Evolutionary conservation across 2,113 vertebrate species (phyloP), one percentile per base, ranked within the genome.

Genomic region (Bufo bufo): DNA sequence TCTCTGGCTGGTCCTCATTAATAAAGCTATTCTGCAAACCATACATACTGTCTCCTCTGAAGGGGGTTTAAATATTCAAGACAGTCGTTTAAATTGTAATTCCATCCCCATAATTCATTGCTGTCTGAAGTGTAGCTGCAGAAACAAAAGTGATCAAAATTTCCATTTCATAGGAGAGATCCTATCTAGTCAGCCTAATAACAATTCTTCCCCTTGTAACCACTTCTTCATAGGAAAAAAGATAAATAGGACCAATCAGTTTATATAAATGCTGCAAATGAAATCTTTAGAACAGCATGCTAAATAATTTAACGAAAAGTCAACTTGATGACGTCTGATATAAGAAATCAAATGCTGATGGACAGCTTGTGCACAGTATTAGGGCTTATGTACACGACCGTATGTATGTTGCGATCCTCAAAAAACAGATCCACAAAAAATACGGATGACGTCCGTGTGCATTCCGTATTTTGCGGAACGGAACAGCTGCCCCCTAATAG

Each of bases 11-110:
- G 16, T 49, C 72, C 54, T 86, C 85, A 78, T 86, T 86, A 86
- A 86, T 86, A 50, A 86, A 77, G 74, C 61, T 74, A n/a, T 17
- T 78, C 58, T 10, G 33, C 72, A 75, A n/a, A 17, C 54, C 84
- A 45, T 11, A 84, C 45, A 72, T 49, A 49, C 71, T 77, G 71
- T 85, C 84, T 33, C 17, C 17, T 77, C 74, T 72, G 6, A 77
- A 65, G 65, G 54, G 20, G 58, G 11, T 78, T 78, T 86, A 63
- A 77, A 77, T 45, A 58, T 86, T 63, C 58, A 45, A 63, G 85
- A 33, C 59, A 65, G 71, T 23, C 45, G 13, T 17, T 86, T 86
- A 78, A 65, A 78, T 78, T 86, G 74, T 65, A 86, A 86, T 86
- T 86, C 74, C 72, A 78, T 78, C 45, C 71, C 17, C 74, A 86